Percentiles rank a stretch among this genome's conserved stretches.
phyloP scores from a whole-genome alignment of 2,113 vertebrate genomes.

The Tachysurus fulvidraco region DNA sequence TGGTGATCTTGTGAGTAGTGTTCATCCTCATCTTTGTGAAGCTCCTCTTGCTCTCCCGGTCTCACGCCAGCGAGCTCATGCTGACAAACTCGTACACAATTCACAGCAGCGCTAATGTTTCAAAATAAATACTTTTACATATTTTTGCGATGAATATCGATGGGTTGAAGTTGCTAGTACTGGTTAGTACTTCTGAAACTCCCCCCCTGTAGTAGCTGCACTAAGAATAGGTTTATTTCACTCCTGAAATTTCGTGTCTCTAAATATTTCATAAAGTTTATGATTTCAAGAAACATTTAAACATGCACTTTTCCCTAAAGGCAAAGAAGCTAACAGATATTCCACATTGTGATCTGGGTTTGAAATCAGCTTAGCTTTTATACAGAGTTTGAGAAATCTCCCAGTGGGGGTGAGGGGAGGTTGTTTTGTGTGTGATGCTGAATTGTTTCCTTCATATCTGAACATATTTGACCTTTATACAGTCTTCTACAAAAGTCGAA shows the following conservation, averaged over 20 bases:
- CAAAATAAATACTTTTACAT: too few species aligned
- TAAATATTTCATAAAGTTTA: background rate
- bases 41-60: too few species aligned
- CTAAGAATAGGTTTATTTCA: background rate
- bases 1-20: too few species aligned
- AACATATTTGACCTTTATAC: slow-evolving; percentile 5
- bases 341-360: background rate
- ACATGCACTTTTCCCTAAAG: background rate
- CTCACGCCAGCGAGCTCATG: too few species aligned
- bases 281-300: background rate
- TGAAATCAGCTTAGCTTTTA: background rate
- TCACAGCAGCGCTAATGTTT: too few species aligned
- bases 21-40: too few species aligned
- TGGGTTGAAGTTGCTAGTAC: too few species aligned
- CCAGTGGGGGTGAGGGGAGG: too few species aligned
- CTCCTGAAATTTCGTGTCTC: background rate
- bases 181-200: too few species aligned
- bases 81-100: too few species aligned
- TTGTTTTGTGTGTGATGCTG: background rate
- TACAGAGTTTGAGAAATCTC: background rate
- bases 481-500: background rate
- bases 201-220: background rate
- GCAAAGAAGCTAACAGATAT: background rate
- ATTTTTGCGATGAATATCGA: too few species aligned
- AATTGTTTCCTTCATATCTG: background rate